phyloP scores from a whole-genome alignment of 2,888 invertebrate genomes.

The Hermaeophaga mercurialis region DNA sequence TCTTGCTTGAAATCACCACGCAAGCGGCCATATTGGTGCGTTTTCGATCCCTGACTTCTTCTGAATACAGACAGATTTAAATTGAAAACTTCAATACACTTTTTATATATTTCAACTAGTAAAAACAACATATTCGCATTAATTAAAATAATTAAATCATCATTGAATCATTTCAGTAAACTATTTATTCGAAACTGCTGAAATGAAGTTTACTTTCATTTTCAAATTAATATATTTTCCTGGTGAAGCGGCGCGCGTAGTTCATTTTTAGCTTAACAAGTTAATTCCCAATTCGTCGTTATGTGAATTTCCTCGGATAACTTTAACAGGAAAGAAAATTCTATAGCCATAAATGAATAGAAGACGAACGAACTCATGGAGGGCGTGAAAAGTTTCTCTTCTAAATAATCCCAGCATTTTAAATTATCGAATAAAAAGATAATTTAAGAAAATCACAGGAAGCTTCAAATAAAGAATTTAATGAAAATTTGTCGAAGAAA shows the following conservation, averaged over 20 bases:
- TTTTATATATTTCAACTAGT: too few relatives aligned
- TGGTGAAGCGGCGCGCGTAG: conserved; percentile 40
- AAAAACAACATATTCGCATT: too few relatives aligned
- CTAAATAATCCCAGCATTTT: neutral
- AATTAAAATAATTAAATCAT: too few relatives aligned
- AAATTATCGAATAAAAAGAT: neutral
- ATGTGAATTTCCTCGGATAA: conserved; percentile 42
- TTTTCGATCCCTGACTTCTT: conserved; percentile 16
- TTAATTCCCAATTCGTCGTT: conserved; percentile 48
- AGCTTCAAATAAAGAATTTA: neutral
- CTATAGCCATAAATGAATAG: conserved; percentile 18
- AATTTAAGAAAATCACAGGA: neutral
- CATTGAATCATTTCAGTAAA: too few relatives aligned
- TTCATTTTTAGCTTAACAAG: conserved; percentile 51
- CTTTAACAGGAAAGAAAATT: conserved; percentile 35
- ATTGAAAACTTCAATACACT: conserved; percentile 10
- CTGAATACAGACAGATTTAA: conserved; percentile 6
- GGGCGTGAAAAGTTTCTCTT: conserved; percentile 1
- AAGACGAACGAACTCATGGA: neutral
- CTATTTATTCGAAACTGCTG: too few relatives aligned
- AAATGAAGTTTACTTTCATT: too few relatives aligned
- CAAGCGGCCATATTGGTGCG: conserved; percentile 19
- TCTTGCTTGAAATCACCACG: neutral
- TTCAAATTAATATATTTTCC: conserved; percentile 44
- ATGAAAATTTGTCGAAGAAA: neutral